Percentiles rank a stretch among this genome's conserved stretches.
Evolutionary conservation across 2,797 vertebrate species (phyloP).

Genomic region (Phoebastria nigripes): DNA sequence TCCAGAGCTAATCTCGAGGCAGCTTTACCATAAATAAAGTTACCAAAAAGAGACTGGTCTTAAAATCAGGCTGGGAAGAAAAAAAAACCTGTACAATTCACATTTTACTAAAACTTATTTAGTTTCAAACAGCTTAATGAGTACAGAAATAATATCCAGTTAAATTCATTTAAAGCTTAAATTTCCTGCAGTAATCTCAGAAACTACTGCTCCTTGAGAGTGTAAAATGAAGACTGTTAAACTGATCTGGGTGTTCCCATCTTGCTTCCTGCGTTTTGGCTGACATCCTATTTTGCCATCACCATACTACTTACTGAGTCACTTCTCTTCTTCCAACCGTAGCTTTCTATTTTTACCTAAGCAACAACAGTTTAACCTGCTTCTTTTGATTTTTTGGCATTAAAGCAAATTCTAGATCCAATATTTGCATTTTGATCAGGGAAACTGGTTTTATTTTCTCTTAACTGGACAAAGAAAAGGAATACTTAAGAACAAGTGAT

Average conservation of each 20-base stretch:
- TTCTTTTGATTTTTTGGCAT: background rate
- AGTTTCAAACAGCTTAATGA: background rate
- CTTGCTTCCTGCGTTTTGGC: conserved; percentile 52
- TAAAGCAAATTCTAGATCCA: background rate
- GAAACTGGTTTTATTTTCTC: background rate
- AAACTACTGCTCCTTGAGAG: background rate
- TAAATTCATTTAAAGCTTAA: background rate
- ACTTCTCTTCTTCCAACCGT: conserved; percentile 33
- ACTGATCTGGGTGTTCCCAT: conserved; percentile 63
- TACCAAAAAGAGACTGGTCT: background rate
- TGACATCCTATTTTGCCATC: conserved; percentile 56
- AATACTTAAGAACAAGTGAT: background rate
- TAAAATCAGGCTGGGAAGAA: background rate
- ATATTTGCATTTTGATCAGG: background rate
- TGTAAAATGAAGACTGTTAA: background rate
- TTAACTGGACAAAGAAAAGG: background rate
- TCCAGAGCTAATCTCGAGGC: background rate
- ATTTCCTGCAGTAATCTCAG: background rate
- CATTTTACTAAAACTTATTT: background rate
- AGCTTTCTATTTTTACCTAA: conserved; percentile 56
- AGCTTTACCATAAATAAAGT: background rate
- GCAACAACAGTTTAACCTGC: conserved; percentile 14
- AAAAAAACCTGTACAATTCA: background rate
- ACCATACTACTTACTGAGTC: conserved; percentile 45
- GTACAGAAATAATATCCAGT: background rate